Percentiles rank a stretch among this genome's conserved stretches.
Conservation (phyloP, 1,140 invertebrate species). For the Dolichoris vasculosae region DNA sequence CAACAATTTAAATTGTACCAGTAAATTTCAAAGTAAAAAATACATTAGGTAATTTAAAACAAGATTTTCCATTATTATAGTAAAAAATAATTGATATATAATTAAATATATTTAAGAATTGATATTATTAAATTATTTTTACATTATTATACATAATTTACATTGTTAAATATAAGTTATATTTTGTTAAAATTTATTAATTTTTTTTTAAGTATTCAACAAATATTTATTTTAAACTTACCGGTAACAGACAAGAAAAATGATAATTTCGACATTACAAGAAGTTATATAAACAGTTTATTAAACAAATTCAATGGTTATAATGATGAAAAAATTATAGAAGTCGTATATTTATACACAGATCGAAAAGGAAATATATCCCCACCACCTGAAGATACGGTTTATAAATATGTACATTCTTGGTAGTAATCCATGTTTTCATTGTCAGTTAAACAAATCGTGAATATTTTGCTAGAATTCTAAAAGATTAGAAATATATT, state of each 20-base stretch:
- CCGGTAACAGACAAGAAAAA: background rate
- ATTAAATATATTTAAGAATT: too few relatives aligned
- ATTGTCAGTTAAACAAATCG: background rate
- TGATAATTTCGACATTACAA: constrained; percentile 7
- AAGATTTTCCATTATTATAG: too few relatives aligned
- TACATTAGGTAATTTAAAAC: too few relatives aligned
- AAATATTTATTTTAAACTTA: background rate
- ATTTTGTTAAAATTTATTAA: too few relatives aligned
- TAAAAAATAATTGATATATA: too few relatives aligned
- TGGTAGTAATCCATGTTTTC: background rate
- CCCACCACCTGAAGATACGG: background rate
- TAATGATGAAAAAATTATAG: background rate
- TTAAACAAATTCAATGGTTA: background rate
- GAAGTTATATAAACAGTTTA: background rate
- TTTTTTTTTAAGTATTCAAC: too few relatives aligned
- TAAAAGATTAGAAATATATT: background rate
- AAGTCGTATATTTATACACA: constrained; percentile 1
- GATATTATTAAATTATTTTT: too few relatives aligned
- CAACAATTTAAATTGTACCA: too few relatives aligned
- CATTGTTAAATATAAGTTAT: too few relatives aligned
- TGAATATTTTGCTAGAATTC: background rate
- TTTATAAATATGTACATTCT: constrained; percentile 12
- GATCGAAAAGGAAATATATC: background rate
- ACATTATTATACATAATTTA: too few relatives aligned
- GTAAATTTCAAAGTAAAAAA: too few relatives aligned